Conservation (phyloP, 2,888 invertebrate species). For the Trachelus troglodyta region DNA sequence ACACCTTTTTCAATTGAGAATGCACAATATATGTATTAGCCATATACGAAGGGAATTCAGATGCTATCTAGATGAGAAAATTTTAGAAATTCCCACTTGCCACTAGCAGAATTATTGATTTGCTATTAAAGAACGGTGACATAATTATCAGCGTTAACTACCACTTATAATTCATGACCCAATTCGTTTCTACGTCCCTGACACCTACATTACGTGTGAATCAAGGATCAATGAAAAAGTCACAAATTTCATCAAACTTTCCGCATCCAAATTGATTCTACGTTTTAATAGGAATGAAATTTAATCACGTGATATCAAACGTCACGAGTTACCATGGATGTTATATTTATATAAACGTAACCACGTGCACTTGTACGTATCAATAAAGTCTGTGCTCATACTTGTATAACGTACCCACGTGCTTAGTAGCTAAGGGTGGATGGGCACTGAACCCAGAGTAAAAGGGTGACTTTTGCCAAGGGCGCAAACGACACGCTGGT, state of each 20-base stretch:
- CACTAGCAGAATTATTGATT: neutral
- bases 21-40: neutral
- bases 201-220: neutral
- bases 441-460: neutral
- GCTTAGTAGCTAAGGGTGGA: neutral
- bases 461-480: neutral
- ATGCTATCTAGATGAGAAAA: neutral
- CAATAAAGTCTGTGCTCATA: neutral
- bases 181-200: neutral
- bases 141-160: neutral
- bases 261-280: neutral
- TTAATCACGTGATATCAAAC: neutral
- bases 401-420: neutral
- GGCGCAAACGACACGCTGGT: neutral
- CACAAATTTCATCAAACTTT: neutral
- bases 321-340: neutral
- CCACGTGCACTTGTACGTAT: neutral
- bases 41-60: neutral
- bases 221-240: neutral
- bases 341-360: neutral
- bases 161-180: neutral
- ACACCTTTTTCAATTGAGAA: neutral
- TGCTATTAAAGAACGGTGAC: neutral
- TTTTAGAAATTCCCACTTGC: neutral
- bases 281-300: neutral